Evolutionary conservation across 2,113 vertebrate species (phyloP), one percentile per base, ranked within the genome.

Genomic region (Lota lota): DNA sequence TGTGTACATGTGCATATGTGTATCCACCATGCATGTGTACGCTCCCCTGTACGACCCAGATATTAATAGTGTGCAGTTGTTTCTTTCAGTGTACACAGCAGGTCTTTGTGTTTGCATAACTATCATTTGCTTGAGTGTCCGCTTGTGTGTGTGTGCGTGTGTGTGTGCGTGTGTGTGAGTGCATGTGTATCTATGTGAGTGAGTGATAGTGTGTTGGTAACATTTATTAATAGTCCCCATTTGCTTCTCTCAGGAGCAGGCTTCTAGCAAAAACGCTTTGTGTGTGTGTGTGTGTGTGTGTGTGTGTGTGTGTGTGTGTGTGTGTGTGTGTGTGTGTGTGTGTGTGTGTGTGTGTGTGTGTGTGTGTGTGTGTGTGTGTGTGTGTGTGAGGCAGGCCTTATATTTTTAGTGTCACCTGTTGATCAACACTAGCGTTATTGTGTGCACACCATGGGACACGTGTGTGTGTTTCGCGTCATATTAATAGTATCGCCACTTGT

Each of bases 401-500:
- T 89, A 87, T 89, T 87, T 90, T 84, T 88, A 87, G 86, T 47
- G 72, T 83, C 87, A 89, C 89, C 87, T 89, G 89, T 84, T 75
- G 51, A 65, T 67, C 62, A 76, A 78, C 83, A 83, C 83, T 81
- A 73, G 76, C 69, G 69, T 73, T 65, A 78, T 80, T 79, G 67
- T 73, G 62, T 8, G 70, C 68, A 66, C 68, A 66, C 81, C 75
- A 77, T 1, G 18, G 65, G 63, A 47, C 40, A 47, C 10, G 33
- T 66, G 67, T 69, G 47, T 65, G 47, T 67, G n/a, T 66, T 82
- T 63, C 33, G 67, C 0, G 4, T 72, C 50, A 63, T 79, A 87
- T 85, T 83, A 81, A 83, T 84, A 83, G 74, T 54, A 73, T 18
- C 19, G 17, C 58, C 79, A 83, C 66, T 84, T 86, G 72, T 64